These are phyloP conservation scores for Stenopsyche tienmushanensis DNA, from an alignment of 1,140 invertebrate genomes.

Conservation along the genomic window DNA sequence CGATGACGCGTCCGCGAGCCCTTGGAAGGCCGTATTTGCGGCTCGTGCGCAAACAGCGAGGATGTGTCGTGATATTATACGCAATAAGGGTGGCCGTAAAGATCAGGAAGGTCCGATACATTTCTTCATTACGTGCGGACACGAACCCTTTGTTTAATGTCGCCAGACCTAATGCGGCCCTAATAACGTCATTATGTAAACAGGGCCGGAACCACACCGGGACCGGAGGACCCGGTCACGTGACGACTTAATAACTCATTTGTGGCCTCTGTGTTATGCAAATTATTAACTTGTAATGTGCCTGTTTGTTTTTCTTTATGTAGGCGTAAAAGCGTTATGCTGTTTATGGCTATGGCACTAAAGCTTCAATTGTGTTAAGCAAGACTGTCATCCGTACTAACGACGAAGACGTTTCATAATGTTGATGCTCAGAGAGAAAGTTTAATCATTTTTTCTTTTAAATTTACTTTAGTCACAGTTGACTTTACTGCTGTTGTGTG, in stretches of 20 bases:
- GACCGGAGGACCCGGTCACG: not conserved
- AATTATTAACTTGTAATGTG: not conserved
- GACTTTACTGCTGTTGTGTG: too few relatives aligned
- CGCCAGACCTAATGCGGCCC: slow-evolving; percentile 11
- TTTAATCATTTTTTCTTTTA: too few relatives aligned
- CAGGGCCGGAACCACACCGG: not conserved
- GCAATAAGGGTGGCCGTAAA: slow-evolving; percentile 9
- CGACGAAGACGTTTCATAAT: not conserved
- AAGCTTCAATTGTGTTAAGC: too few relatives aligned
- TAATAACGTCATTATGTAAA: slow-evolving; percentile 24
- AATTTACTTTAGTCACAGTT: too few relatives aligned
- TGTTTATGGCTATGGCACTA: not conserved
- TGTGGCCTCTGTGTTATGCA: not conserved
- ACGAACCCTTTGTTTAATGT: slow-evolving; percentile 20
- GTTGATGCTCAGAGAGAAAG: slow-evolving; percentile 1
- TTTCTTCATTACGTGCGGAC: slow-evolving; percentile 37
- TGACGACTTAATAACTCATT: slow-evolving; percentile 13
- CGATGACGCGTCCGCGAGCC: too few relatives aligned
- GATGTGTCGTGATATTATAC: slow-evolving; percentile 26
- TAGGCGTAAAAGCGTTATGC: too few relatives aligned
- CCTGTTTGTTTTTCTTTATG: not conserved
- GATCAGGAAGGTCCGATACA: slow-evolving; percentile 19
- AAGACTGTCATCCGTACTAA: too few relatives aligned
- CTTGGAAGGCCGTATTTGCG: too few relatives aligned
- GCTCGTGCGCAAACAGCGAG: too few relatives aligned